Evolutionary conservation across 2,797 vertebrate species (phyloP).

Genomic region (Streptopelia turtur): DNA sequence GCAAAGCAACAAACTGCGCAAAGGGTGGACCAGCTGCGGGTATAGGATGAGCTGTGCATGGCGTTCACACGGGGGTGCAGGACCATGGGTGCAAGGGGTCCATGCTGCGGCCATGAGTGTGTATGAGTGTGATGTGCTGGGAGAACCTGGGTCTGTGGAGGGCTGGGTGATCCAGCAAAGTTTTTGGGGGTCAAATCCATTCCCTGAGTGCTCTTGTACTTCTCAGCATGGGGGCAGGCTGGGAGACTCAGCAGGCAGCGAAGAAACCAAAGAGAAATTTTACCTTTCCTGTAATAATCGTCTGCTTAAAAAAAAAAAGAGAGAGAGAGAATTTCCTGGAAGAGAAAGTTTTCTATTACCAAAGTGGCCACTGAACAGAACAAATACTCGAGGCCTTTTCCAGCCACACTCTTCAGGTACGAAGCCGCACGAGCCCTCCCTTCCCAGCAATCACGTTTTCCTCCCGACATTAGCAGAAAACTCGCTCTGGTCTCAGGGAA

Average conservation of each 20-base stretch:
- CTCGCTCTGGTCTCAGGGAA: constrained; percentile 69
- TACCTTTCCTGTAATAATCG: not conserved
- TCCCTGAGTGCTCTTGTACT: not conserved
- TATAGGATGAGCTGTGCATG: not conserved
- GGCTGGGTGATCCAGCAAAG: not conserved
- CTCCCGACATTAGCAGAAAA: not conserved
- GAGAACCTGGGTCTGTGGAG: not conserved
- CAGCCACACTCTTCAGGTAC: not conserved
- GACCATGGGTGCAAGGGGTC: not conserved
- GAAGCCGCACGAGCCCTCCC: not conserved
- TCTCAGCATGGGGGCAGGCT: accelerated
- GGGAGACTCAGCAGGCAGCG: not conserved
- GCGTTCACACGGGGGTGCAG: not conserved
- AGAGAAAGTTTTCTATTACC: constrained; percentile 42
- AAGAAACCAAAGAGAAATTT: not conserved
- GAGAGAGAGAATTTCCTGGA: not conserved
- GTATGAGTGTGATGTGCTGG: accelerated
- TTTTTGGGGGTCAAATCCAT: not conserved
- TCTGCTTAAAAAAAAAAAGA: not conserved
- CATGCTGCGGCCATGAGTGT: not conserved
- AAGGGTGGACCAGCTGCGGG: not conserved
- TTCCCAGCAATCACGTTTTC: not conserved
- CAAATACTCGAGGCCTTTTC: not conserved
- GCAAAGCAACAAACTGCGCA: accelerated
- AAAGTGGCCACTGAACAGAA: not conserved